phyloP scores from a whole-genome alignment of 2,113 vertebrate species.

The Vanacampus margaritifer region DNA sequence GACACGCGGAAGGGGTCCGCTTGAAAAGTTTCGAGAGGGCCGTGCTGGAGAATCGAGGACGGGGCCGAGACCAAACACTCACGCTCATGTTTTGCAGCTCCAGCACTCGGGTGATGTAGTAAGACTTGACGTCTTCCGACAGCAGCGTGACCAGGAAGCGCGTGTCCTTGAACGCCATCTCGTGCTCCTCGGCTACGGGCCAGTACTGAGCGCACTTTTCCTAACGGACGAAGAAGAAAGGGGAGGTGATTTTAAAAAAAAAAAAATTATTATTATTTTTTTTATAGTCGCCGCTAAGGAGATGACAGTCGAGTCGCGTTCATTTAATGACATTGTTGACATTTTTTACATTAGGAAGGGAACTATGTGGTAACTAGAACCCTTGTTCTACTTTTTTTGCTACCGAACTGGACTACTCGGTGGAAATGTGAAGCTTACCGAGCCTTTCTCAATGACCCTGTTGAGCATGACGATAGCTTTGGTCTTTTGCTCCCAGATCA shows the following conservation, averaged over 20 bases:
- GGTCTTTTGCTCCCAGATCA: conserved; percentile 96
- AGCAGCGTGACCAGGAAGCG: conserved; percentile 84
- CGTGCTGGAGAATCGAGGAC: neutral
- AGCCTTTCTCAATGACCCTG: conserved; percentile 93
- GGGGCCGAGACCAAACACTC: conserved; percentile 30
- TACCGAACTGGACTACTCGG: neutral
- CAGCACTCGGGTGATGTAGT: conserved; percentile 90
- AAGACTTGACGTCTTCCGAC: conserved; percentile 92
- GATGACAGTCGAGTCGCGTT: no score
- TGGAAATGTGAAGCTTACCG: conserved; percentile 71
- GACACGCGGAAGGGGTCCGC: neutral
- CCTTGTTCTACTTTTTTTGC: no score
- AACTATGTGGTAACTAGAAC: no score
- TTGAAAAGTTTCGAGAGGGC: neutral
- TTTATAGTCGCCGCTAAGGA: no score
- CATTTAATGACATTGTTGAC: no score
- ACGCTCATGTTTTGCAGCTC: conserved; percentile 87
- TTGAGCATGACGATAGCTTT: conserved; percentile 97
- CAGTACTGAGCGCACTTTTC: conserved; percentile 99
- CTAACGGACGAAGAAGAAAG: conserved; percentile 58
- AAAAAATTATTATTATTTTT: no score
- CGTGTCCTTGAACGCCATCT: conserved; percentile 90
- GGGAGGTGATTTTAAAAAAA: neutral
- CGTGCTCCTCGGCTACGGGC: conserved; percentile 83
- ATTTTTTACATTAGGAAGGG: no score